Evolutionary conservation across 2,113 vertebrate genomes (phyloP).

Genomic region (Carassius gibelio): DNA sequence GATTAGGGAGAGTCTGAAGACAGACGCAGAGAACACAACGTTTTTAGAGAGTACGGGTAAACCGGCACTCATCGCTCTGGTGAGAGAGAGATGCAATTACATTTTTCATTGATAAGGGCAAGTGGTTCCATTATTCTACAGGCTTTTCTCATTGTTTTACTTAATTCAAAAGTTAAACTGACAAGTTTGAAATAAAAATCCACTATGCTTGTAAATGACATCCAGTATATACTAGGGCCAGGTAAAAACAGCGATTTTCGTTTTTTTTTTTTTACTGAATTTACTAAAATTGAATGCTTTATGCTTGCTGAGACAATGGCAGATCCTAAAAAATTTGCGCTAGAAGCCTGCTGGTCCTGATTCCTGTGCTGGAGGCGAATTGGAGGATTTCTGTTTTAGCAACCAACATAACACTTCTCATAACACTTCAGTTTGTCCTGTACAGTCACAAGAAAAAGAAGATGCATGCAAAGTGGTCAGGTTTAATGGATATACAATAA

Average conservation of each 20-base stretch:
- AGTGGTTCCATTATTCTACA: constrained; percentile 41
- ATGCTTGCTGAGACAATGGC: not conserved
- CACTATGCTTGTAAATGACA: not conserved
- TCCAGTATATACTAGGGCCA: not conserved
- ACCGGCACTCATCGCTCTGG: constrained; percentile 48
- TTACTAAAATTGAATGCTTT: too few relatives aligned
- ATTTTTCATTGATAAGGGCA: constrained; percentile 53
- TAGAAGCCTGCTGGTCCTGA: not conserved
- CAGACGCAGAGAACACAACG: constrained; percentile 33
- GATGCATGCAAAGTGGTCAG: not conserved
- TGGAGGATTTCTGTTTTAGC: not conserved
- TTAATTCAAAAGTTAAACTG: constrained; percentile 33
- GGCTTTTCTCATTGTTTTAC: constrained; percentile 49
- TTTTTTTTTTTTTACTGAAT: too few relatives aligned
- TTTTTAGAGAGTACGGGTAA: constrained; percentile 33
- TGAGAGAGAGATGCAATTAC: constrained; percentile 51
- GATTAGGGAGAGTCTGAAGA: constrained; percentile 56
- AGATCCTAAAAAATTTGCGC: not conserved
- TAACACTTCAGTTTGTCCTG: not conserved
- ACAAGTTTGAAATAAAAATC: constrained; percentile 26
- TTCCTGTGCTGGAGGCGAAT: not conserved
- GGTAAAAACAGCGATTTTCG: not conserved
- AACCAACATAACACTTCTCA: not conserved
- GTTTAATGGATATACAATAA: not conserved
- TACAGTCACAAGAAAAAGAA: not conserved